These are phyloP conservation scores for Sanderia malayensis DNA, from an alignment of 30 jellyfish, hydroid and myxozoan genomes.

Conservation along the genomic window DNA sequence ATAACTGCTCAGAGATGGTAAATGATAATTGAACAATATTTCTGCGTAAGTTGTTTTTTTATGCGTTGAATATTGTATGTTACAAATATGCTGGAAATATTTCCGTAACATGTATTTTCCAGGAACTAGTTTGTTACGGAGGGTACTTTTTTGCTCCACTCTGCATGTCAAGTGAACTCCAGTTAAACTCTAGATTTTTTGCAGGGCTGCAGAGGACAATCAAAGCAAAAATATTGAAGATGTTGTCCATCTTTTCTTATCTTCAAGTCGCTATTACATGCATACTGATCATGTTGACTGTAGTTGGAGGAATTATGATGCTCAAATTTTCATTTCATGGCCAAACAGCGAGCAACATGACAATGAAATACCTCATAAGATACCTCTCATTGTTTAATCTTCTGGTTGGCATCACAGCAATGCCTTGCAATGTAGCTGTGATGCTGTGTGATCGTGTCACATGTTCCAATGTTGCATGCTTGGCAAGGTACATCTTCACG, in stretches of 20 bases:
- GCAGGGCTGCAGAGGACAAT: too few species aligned
- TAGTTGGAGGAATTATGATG: slow-evolving; percentile 36
- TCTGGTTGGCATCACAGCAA: slow-evolving; percentile 48
- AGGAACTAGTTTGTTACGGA: too few species aligned
- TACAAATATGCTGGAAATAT: too few species aligned
- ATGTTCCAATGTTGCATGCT: slow-evolving; percentile 56
- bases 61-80: too few species aligned
- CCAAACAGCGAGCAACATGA: slow-evolving; percentile 13
- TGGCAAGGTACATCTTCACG: slow-evolving; percentile 53
- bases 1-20: too few species aligned
- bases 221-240: not conserved
- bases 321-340: slow-evolving; percentile 45
- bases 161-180: not conserved
- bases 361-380: slow-evolving; percentile 39
- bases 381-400: slow-evolving; percentile 36
- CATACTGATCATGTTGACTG: slow-evolving; percentile 13
- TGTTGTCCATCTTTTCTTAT: not conserved
- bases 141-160: not conserved
- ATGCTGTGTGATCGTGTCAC: slow-evolving; percentile 19
- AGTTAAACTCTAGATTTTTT: not conserved
- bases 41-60: too few species aligned
- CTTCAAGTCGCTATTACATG: slow-evolving; percentile 1
- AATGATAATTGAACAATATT: too few species aligned
- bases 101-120: too few species aligned
- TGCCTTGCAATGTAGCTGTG: slow-evolving; percentile 51